Conservation (phyloP, 37 sponge, comb jelly and placozoan genomes). For the Ianthella basta region DNA sequence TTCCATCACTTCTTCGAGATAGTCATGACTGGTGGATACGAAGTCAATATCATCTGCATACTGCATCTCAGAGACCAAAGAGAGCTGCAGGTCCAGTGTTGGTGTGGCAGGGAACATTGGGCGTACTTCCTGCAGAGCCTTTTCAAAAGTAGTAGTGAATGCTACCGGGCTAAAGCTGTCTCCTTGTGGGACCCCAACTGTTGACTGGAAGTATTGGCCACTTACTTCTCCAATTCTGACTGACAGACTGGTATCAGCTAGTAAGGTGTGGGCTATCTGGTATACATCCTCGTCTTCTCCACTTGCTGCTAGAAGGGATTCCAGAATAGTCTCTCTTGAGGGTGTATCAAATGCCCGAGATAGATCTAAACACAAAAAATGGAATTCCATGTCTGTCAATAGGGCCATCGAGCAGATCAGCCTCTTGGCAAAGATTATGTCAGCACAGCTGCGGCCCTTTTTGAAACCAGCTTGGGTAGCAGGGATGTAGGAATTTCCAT, state of each 20-base stretch:
- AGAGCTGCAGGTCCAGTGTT: not conserved
- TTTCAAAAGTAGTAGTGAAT: slow-evolving; percentile 22
- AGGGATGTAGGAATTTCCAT: not conserved
- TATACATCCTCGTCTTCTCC: not conserved
- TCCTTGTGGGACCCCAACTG: slow-evolving; percentile 25
- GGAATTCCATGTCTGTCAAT: not conserved
- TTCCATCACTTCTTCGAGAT: slow-evolving; percentile 4
- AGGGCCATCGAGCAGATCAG: slow-evolving; percentile 1
- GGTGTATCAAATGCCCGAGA: slow-evolving; percentile 4
- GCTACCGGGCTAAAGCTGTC: slow-evolving; percentile 22
- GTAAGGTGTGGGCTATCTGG: not conserved
- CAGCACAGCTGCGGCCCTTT: slow-evolving; percentile 11
- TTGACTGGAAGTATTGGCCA: not conserved
- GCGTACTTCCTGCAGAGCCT: not conserved
- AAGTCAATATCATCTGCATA: slow-evolving; percentile 23
- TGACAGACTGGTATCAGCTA: not conserved
- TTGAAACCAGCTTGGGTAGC: slow-evolving; percentile 14
- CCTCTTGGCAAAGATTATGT: slow-evolving; percentile 1
- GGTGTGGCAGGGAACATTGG: slow-evolving; percentile 3
- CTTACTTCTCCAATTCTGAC: not conserved
- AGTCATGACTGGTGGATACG: slow-evolving; percentile 7
- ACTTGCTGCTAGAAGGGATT: slow-evolving; percentile 6
- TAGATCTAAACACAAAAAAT: slow-evolving; percentile 8
- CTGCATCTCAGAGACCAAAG: not conserved
- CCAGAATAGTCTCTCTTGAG: not conserved